Base-by-base conservation (phyloP, 2,888 invertebrate species). In the Apamea crenata region DNA sequence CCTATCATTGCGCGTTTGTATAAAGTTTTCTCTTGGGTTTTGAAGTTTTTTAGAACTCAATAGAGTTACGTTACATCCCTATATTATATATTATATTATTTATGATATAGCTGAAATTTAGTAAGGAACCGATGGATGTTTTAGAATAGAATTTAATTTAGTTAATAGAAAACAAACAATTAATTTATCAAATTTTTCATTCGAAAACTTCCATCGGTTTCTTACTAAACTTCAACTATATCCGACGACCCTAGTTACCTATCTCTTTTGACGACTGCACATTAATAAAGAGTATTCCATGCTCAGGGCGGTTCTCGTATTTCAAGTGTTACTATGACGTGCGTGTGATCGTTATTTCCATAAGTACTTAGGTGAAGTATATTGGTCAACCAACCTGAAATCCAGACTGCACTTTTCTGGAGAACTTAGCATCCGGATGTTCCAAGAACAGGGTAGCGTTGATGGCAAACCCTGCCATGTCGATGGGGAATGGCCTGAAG, bases 381-480 rank as follows among this genome's bases (percentile, higher is more conserved):
- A 71, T 18, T 25, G 5, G 44, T 14, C 4, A 59, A 92, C 92
- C 44, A 63, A 97, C 97, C 95, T 99, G 99, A 94, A 98, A 98
- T 29, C 99, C 99, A 79, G 99, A 98, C 91, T 98, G 98, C 80
- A 99, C 99, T 87, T 98, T 98, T 91, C 98, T 98, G 0, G 98
- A 98, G 95, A 99, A 99, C 84, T 97, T 96, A 0, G 98, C 99
- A 63, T 98, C 97, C 0, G 98, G 97, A 90, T 98, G 97, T 32
- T 97, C 97, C 8, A 98, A 94, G 69, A 99, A 97, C 77, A 99
- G 95, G 32, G 98, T 97, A 3, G 98, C 95, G 93, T 99, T 99
- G 65, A 99, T 98, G 14, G 98, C 99, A 93, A 99, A 99, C 0
- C 99, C 99, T 0, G 99, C 99, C 99, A 99, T 99, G 92, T 99